Evolutionary conservation across 2,888 invertebrate genomes (phyloP).

Genomic region (Ennomos erosarius): DNA sequence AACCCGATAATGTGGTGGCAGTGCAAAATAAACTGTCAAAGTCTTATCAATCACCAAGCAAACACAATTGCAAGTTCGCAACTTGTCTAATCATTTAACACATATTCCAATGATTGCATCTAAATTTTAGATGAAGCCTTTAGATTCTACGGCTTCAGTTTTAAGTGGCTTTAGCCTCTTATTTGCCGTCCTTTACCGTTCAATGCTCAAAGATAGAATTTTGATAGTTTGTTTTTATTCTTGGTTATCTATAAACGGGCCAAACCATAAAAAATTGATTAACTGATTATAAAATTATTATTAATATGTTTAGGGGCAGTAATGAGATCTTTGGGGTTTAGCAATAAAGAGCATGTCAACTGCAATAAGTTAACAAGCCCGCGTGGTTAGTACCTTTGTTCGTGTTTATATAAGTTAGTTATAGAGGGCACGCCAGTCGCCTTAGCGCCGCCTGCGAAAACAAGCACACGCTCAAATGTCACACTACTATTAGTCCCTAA

Average conservation of each 20-base stretch:
- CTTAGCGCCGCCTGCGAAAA: slow-evolving; percentile 83
- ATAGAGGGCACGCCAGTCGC: slow-evolving; percentile 63
- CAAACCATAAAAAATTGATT: slow-evolving; percentile 3
- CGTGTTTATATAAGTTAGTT: slow-evolving; percentile 72
- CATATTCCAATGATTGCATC: too few species aligned
- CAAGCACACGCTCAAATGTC: slow-evolving; percentile 69
- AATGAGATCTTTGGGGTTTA: slow-evolving; percentile 22
- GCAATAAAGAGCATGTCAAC: slow-evolving; percentile 40
- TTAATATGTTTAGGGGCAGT: slow-evolving; percentile 18
- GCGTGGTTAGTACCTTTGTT: slow-evolving; percentile 79
- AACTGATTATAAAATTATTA: slow-evolving; percentile 9
- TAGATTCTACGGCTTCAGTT: too few species aligned
- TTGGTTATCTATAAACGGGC: not conserved
- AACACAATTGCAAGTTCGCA: too few species aligned
- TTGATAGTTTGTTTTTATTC: slow-evolving; percentile 12
- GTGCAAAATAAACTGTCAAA: too few species aligned
- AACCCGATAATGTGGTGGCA: too few species aligned
- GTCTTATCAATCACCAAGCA: too few species aligned
- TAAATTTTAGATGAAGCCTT: too few species aligned
- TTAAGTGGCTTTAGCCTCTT: not conserved
- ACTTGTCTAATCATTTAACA: too few species aligned
- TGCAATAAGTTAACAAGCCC: slow-evolving; percentile 80
- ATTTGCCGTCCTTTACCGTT: not conserved
- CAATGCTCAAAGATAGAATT: slow-evolving; percentile 1
- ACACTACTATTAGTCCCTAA: slow-evolving; percentile 43